Evolutionary conservation across 2,888 invertebrate genomes (phyloP), one percentile per base, ranked within the genome.

Genomic region (Piscicola geometra): DNA sequence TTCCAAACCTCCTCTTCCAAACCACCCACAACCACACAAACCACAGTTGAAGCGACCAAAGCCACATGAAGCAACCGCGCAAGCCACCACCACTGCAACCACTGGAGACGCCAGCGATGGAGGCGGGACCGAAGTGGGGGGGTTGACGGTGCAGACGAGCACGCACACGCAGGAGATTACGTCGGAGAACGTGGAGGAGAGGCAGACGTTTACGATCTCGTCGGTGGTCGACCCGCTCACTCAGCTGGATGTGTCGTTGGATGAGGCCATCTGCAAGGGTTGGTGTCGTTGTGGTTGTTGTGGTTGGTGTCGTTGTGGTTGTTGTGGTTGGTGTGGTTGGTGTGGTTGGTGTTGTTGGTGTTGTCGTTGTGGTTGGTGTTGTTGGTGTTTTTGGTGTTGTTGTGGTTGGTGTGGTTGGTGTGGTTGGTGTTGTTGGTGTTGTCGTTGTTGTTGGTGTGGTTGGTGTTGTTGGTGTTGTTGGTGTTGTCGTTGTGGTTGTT

Each of bases 201-300:
- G 80, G 60, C 82, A 82, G 76, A 77, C 82, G 2, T 81, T 82
- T 77, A 79, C 80, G 18, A 82, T 84, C 71, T 77, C 80, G 69
- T 80, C 81, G 9, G 83, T 94, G 82, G 85, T 91, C 36, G 91
- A 96, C 87, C 93, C 89, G 9, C 30, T 36, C 15, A 73, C 60
- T 75, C 70, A 41, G 47, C 64, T 71, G 52, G 77, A 79, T 60
- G 76, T 80, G 25, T 76, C 78, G 30, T 75, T 80, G 64, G 75
- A 80, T 66, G 77, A 80, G 21, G 80, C 80, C n/a, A 79, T 80
- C 70, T 64, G n/a, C 32, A 73, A 52, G 33, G 73, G 73, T 33
- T 32, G 3, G 33, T 3, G 15, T 25, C 3, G 5, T 3, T 25
- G 60, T 25, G 60, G 9, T 5, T 41, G 41, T 41, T n/a, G n/a